Base-by-base conservation (phyloP, 1,140 invertebrate genomes). In the Notospermus geniculatus region DNA sequence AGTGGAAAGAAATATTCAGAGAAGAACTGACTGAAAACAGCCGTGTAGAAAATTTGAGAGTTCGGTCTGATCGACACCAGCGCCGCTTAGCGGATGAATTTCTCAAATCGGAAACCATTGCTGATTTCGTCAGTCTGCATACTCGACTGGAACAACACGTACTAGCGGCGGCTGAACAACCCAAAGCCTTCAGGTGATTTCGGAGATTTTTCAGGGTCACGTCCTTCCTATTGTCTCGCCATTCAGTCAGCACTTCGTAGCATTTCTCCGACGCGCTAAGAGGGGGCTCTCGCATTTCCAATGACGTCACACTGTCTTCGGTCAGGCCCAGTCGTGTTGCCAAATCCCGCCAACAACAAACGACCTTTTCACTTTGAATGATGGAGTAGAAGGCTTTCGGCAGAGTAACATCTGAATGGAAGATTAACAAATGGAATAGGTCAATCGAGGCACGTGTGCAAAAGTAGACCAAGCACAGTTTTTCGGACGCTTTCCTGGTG, bases 301-400 rank as follows among this genome's bases (percentile, higher is more conserved):
- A n/a, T 23, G 5, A 5, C 4, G 4, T 50, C 19, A 50, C 46
- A 27, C n/a, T 7, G n/a, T 19, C 25, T 7, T 50, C 46, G 25
- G 46, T 7, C 4, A 50, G n/a, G 46, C n/a, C 25, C 4, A 50
- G 46, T 27, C 46, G 19, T n/a, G n/a, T n/a, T 9, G 46, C 46
- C 25, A 50, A n/a, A 9, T 4, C n/a, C n/a, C 46, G n/a, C 46
- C 46, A 50, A n/a, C 25, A 23, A n/a, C 25, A 19, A 7, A n/a
- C n/a, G n/a, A 50, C 46, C 46, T 27, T 50, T 5, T 50, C 25
- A 50, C 46, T 50, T n/a, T 50, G n/a, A 23, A 50, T 50, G 46
- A 50, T 27, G 5, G 46, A 5, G 25, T n/a, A 9, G n/a, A 50
- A 23, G n/a, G 46, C n/a, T 50, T 50, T 50, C 46, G n/a, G n/a